phyloP scores from a whole-genome alignment of 2,888 invertebrate species.

The Catotricha subobsoleta region DNA sequence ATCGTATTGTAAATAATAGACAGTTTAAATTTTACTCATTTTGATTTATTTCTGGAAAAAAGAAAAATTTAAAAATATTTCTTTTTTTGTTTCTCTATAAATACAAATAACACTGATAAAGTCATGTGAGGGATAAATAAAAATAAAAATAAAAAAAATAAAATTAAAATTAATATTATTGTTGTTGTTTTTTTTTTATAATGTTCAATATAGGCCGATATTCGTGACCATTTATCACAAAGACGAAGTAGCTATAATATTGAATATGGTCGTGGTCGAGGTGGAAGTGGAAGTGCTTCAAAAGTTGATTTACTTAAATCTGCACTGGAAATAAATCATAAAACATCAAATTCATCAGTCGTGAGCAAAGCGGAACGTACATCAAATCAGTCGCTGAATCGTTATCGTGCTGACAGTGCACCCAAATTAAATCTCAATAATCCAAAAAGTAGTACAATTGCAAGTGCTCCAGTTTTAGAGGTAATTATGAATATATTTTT shows the following conservation, averaged over 20 bases:
- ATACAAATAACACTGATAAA: too few species aligned
- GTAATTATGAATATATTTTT: conserved; percentile 25
- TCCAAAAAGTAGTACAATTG: conserved; percentile 43
- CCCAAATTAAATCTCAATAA: conserved; percentile 37
- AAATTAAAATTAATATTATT: too few species aligned
- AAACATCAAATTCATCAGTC: conserved; percentile 32
- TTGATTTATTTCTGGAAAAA: too few species aligned
- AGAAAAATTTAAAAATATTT: too few species aligned
- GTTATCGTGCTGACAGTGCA: conserved; percentile 40
- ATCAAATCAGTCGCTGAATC: conserved; percentile 39
- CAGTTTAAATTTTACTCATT: too few species aligned
- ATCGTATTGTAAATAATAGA: too few species aligned
- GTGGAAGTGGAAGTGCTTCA: conserved; percentile 29
- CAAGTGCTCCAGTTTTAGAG: conserved; percentile 37
- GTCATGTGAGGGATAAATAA: too few species aligned
- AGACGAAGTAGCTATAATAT: conserved; percentile 31
- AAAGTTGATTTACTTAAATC: conserved; percentile 49
- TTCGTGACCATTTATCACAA: conserved; percentile 29
- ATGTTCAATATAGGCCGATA: conserved; percentile 22
- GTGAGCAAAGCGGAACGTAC: conserved; percentile 30
- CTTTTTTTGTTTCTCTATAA: too few species aligned
- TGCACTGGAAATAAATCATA: conserved; percentile 47
- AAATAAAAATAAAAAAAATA: not conserved
- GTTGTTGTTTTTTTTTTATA: not conserved
- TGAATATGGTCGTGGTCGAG: conserved; percentile 22